Evolutionary conservation across 2,797 vertebrate species (phyloP).

Genomic region (Mus caroli): DNA sequence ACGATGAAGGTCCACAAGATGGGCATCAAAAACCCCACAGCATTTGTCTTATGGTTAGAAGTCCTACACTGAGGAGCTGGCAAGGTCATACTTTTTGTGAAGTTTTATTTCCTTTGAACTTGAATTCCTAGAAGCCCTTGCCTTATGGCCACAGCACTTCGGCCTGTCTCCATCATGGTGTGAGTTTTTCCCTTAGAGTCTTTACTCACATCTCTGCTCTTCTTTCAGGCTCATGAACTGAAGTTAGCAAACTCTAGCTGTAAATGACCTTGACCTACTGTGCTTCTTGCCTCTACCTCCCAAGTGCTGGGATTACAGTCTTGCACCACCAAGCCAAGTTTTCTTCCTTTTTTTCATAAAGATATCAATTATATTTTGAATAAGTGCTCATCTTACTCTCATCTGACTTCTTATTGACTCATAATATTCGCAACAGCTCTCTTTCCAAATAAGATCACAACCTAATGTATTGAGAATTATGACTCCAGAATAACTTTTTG

Average conservation of each 20-base stretch:
- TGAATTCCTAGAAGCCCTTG: not conserved
- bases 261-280: not conserved
- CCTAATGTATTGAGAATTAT: not conserved
- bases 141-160: not conserved
- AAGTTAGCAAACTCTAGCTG: not conserved
- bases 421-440: no score
- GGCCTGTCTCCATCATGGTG: not conserved
- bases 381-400: not conserved
- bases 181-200: accelerated
- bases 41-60: not conserved
- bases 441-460: not conserved
- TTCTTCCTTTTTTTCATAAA: not conserved
- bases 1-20: not conserved
- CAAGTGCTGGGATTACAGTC: not conserved
- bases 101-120: not conserved
- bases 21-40: not conserved
- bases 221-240: not conserved
- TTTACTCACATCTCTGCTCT: not conserved
- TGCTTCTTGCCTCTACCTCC: not conserved
- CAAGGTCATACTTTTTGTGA: not conserved
- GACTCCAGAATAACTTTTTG: not conserved
- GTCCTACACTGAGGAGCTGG: not conserved
- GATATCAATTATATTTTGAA: not conserved
- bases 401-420: not conserved
- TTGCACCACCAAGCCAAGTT: not conserved